These are phyloP conservation scores for Balearica regulorum DNA, from an alignment of 2,797 vertebrate species.

Conservation along the genomic window DNA sequence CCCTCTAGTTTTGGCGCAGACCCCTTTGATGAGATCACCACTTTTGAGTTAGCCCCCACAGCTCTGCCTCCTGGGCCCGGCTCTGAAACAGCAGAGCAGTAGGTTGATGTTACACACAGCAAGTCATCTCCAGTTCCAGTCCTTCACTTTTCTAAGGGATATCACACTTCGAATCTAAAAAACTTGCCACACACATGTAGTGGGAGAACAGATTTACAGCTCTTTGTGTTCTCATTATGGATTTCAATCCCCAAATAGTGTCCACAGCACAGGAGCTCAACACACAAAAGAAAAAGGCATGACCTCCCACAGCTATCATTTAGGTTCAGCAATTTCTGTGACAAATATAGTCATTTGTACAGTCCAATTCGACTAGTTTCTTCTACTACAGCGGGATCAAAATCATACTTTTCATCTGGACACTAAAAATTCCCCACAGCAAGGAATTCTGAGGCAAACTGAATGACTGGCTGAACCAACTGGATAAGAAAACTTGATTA, in stretches of 20 bases:
- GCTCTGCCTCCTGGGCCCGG: background rate
- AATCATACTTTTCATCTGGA: constrained; percentile 29
- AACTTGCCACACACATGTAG: background rate
- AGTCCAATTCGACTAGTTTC: constrained; percentile 18
- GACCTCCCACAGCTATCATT: background rate
- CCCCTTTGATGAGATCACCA: background rate
- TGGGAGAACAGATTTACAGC: background rate
- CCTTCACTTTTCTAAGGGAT: background rate
- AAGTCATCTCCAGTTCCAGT: background rate
- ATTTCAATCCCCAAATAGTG: background rate
- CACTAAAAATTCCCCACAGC: constrained; percentile 32
- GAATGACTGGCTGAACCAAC: background rate
- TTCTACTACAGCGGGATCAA: constrained; percentile 9
- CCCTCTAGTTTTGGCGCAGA: background rate
- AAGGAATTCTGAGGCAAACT: constrained; percentile 26
- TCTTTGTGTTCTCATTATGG: constrained; percentile 6
- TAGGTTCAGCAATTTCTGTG: constrained; percentile 11
- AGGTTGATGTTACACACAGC: background rate
- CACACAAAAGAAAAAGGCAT: background rate
- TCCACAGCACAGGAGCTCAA: background rate
- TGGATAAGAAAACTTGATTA: constrained; percentile 24
- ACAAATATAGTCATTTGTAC: constrained; percentile 22
- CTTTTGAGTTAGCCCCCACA: background rate
- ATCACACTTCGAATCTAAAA: background rate
- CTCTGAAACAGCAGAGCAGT: background rate